A percentile compares a stretch with the other conserved stretches of the same genome.
phyloP scores from a whole-genome alignment of 2,113 vertebrate genomes.

The Pachypanchax playfairii region DNA sequence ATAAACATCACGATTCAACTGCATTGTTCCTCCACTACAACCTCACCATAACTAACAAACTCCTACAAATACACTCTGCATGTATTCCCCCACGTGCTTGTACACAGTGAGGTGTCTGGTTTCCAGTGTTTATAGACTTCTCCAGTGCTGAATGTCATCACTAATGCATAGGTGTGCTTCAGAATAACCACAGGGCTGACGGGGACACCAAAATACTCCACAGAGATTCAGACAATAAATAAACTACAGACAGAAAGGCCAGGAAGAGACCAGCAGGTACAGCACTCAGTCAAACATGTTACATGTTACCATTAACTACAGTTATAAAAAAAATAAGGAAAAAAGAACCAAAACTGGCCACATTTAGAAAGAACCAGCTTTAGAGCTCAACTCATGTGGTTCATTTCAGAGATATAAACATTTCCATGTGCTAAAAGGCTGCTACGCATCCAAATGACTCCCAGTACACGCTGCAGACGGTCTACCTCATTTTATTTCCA shows the following conservation, averaged over 20 bases:
- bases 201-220: slow-evolving; percentile 18
- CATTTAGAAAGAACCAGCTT: slow-evolving; percentile 44
- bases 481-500: slow-evolving; percentile 60
- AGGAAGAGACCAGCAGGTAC: not conserved
- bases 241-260: not conserved
- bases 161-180: slow-evolving; percentile 16
- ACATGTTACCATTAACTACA: not conserved
- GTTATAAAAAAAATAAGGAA: not conserved
- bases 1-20: not conserved
- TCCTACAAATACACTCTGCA: slow-evolving; percentile 34
- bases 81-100: slow-evolving; percentile 63
- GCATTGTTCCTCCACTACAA: slow-evolving; percentile 38
- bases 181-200: slow-evolving; percentile 15
- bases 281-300: not conserved
- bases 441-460: slow-evolving; percentile 44
- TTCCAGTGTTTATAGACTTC: slow-evolving; percentile 58
- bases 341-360: slow-evolving; percentile 8
- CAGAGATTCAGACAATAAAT: not conserved
- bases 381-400: slow-evolving; percentile 58
- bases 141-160: slow-evolving; percentile 41
- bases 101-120: slow-evolving; percentile 56
- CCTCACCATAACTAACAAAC: slow-evolving; percentile 44
- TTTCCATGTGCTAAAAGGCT: slow-evolving; percentile 70
- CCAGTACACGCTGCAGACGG: slow-evolving; percentile 64
- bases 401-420: slow-evolving; percentile 76